These are phyloP conservation scores for Rhodeus uyekii DNA, from an alignment of 2,797 vertebrate species.

Conservation along the genomic window DNA sequence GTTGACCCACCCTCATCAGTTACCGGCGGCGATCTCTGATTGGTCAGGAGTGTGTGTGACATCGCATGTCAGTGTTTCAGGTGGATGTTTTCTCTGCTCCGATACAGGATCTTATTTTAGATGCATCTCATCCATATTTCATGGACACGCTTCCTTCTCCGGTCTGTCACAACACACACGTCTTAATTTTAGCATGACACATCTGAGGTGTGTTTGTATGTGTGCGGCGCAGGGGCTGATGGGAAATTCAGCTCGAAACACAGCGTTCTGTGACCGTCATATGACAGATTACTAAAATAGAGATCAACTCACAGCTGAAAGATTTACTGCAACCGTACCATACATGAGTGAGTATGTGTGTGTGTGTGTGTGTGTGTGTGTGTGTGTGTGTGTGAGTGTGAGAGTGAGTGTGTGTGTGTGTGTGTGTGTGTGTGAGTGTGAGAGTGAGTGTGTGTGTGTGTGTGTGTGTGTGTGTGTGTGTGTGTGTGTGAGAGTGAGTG, in stretches of 20 bases:
- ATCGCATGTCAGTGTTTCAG: background rate
- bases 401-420: background rate
- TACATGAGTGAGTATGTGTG: background rate
- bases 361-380: background rate
- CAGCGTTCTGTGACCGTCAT: background rate
- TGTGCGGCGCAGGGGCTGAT: background rate
- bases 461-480: background rate
- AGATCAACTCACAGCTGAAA: background rate
- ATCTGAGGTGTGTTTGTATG: background rate
- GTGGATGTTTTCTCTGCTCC: background rate
- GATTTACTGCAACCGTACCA: background rate
- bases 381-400: background rate
- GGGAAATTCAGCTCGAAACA: background rate
- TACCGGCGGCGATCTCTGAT: too few relatives aligned
- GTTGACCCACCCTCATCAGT: too few relatives aligned
- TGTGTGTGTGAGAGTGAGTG: background rate
- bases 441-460: background rate
- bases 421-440: background rate
- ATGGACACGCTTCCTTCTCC: background rate
- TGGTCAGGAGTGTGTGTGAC: background rate
- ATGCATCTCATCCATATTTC: slow-evolving; percentile 2
- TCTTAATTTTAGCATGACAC: background rate
- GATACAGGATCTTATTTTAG: background rate
- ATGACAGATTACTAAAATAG: background rate
- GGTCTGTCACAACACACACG: background rate